These are phyloP conservation scores for Columba janthina DNA, from an alignment of 2,113 vertebrate genomes.

Conservation along the genomic window DNA sequence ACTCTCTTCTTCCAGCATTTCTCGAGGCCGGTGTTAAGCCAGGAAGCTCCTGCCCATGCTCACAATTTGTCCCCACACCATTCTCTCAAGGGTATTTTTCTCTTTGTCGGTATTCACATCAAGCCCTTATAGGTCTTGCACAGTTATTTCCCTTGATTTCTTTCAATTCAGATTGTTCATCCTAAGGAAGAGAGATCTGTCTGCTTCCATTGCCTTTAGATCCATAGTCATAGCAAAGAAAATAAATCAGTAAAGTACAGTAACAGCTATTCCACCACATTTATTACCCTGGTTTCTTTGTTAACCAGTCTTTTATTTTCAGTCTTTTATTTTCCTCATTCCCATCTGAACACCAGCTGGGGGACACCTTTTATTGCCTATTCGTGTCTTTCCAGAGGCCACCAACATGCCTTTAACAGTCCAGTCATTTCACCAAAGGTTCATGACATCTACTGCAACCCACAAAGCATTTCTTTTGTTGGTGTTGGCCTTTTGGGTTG, in stretches of 20 bases:
- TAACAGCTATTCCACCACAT: not conserved
- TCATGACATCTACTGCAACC: not conserved
- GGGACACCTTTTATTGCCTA: not conserved
- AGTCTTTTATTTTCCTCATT: not conserved
- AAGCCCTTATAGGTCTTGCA: not conserved
- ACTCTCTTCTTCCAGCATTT: not conserved
- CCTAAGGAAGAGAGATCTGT: not conserved
- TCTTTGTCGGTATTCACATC: not conserved
- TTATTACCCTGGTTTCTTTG: not conserved
- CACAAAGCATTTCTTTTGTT: not conserved
- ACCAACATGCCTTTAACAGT: not conserved
- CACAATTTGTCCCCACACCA: not conserved
- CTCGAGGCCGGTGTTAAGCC: not conserved
- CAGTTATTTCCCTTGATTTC: not conserved
- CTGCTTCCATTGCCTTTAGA: not conserved
- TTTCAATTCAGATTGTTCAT: not conserved
- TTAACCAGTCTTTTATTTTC: not conserved
- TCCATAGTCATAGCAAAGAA: not conserved
- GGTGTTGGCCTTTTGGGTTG: not conserved
- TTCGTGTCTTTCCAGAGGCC: not conserved
- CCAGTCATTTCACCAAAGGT: not conserved
- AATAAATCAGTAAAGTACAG: not conserved
- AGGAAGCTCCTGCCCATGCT: not conserved
- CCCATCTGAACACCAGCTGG: not conserved
- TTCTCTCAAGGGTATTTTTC: not conserved